Percentiles rank a stretch among this genome's conserved stretches.
phyloP scores from a whole-genome alignment of 2,888 invertebrate species.

The Mycalesis mineus region DNA sequence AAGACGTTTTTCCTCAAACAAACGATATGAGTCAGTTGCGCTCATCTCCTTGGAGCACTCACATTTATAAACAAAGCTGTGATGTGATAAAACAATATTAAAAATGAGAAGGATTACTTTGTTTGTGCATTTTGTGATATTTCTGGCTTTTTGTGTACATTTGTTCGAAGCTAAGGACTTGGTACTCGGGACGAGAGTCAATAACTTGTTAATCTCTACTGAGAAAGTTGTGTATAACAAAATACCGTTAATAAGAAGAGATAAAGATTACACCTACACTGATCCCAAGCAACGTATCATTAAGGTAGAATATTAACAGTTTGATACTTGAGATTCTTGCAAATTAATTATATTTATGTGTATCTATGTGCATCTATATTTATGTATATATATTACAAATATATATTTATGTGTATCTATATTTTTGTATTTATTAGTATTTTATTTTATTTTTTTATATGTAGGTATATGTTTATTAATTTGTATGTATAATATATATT shows the following conservation, averaged over 20 bases:
- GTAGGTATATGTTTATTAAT: no score
- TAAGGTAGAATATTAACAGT: conserved; percentile 43
- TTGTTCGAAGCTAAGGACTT: conserved; percentile 56
- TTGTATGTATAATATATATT: no score
- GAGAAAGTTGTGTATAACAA: conserved; percentile 51
- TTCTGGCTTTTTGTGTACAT: conserved; percentile 46
- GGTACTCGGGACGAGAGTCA: conserved; percentile 53
- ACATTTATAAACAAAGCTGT: conserved; percentile 37
- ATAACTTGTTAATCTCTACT: conserved; percentile 63
- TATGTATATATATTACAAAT: no score
- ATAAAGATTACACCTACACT: conserved; percentile 59
- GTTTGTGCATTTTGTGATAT: conserved; percentile 41
- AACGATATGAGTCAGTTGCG: conserved; percentile 26
- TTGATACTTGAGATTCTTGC: not conserved
- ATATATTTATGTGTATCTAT: no score
- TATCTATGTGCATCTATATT: no score
- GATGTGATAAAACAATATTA: conserved; percentile 30
- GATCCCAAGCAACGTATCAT: conserved; percentile 61
- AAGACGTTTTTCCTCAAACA: conserved; percentile 41
- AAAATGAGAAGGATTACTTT: conserved; percentile 51
- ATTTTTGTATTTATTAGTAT: no score
- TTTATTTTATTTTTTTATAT: no score
- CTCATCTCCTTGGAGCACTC: conserved; percentile 19
- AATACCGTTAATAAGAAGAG: conserved; percentile 53
- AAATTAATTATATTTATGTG: no score